Conservation (phyloP, 2,888 invertebrate species). For the Eulithis testata region DNA sequence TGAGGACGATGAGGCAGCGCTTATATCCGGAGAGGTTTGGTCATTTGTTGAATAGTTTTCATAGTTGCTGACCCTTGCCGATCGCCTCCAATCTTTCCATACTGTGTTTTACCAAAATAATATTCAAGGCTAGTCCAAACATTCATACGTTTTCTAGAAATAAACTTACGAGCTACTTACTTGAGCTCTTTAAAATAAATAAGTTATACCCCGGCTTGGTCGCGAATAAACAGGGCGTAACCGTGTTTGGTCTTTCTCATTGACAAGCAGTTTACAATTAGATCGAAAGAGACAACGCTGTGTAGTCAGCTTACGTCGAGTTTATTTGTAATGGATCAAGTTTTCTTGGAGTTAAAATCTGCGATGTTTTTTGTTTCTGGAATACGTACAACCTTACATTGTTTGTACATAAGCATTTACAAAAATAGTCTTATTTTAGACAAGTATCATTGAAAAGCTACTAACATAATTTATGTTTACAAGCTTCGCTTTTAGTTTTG, state of each 20-base stretch:
- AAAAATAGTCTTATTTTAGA: slow-evolving; percentile 9
- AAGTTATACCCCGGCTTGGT: too few relatives aligned
- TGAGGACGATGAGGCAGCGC: slow-evolving; percentile 83
- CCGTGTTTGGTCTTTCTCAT: too few relatives aligned
- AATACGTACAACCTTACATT: background rate
- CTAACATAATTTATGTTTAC: slow-evolving; percentile 19
- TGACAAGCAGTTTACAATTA: too few relatives aligned
- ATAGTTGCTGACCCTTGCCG: slow-evolving; percentile 54
- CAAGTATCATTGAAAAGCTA: background rate
- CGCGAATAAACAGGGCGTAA: too few relatives aligned
- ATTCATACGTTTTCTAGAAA: background rate
- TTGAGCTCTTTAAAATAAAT: too few relatives aligned
- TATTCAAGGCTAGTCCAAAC: slow-evolving; percentile 10
- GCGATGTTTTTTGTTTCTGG: background rate
- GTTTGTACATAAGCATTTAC: background rate
- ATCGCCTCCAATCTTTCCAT: slow-evolving; percentile 53
- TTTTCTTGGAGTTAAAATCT: too few relatives aligned
- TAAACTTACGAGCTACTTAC: background rate
- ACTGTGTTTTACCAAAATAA: slow-evolving; percentile 6
- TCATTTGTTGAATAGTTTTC: slow-evolving; percentile 50
- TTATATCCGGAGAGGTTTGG: slow-evolving; percentile 81
- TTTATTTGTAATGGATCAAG: too few relatives aligned
- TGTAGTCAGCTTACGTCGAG: too few relatives aligned
- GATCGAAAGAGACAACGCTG: too few relatives aligned
- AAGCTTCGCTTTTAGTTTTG: slow-evolving; percentile 34